Conservation (phyloP, 2,888 invertebrate genomes). For the Cryptocephalus moraei region DNA sequence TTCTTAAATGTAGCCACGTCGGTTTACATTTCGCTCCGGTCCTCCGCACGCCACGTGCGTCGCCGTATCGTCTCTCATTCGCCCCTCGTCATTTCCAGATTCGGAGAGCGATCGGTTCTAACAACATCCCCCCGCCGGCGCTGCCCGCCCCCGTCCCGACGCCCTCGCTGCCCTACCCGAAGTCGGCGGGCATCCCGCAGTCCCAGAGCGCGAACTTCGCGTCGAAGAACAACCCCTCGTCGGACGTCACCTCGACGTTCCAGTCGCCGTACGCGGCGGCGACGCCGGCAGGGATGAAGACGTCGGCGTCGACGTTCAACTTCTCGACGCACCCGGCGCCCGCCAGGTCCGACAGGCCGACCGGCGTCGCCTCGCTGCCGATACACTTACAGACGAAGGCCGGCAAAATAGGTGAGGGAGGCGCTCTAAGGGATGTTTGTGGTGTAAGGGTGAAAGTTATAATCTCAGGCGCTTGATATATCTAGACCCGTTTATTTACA, state of each 20-base stretch:
- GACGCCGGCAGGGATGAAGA: conserved; percentile 39
- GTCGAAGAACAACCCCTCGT: conserved; percentile 16
- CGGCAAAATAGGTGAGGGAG: conserved; percentile 29
- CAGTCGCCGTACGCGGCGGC: conserved; percentile 26
- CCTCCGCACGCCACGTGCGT: too few relatives aligned
- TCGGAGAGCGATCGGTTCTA: conserved; percentile 44
- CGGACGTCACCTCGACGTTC: conserved; percentile 25
- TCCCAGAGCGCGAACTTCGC: conserved; percentile 53
- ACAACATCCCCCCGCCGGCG: conserved; percentile 61
- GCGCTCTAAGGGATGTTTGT: too few relatives aligned
- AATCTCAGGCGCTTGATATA: too few relatives aligned
- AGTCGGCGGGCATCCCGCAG: conserved; percentile 39
- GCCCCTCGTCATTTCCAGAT: conserved; percentile 34
- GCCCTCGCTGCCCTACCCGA: conserved; percentile 40
- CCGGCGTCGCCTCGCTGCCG: conserved; percentile 34
- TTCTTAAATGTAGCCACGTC: too few relatives aligned
- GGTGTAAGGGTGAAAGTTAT: too few relatives aligned
- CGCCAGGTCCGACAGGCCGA: conserved; percentile 28
- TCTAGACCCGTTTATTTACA: too few relatives aligned
- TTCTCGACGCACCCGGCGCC: conserved; percentile 40
- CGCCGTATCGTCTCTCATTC: not conserved
- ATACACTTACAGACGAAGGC: conserved; percentile 30
- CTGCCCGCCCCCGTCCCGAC: conserved; percentile 62
- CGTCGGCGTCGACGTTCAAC: conserved; percentile 45
- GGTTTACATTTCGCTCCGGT: too few relatives aligned